Percentiles rank a stretch among this genome's conserved stretches.
Conservation (phyloP, 2,797 vertebrate species). For the Synanceia verrucosa region DNA sequence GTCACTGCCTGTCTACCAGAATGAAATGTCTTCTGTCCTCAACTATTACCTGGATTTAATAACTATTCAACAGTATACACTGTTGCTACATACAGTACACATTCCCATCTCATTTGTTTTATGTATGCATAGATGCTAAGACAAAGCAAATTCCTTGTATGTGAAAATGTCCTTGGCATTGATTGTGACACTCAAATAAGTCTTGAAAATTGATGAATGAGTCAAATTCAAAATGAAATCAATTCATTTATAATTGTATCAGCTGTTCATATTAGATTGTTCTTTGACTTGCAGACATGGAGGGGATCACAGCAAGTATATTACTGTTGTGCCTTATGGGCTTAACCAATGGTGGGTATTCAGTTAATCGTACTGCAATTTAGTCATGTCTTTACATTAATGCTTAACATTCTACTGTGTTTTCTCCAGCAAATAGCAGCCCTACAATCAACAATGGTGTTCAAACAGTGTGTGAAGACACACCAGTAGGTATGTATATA, state of each 20-base stretch:
- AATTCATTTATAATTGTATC: background rate
- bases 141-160: too few relatives aligned
- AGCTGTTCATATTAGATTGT: background rate
- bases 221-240: background rate
- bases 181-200: too few relatives aligned
- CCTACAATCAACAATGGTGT: fast-evolving
- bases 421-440: slow-evolving; percentile 46
- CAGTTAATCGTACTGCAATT: background rate
- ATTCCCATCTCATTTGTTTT: too few relatives aligned
- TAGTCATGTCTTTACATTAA: background rate
- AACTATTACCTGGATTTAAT: background rate
- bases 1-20: background rate
- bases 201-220: too few relatives aligned
- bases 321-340: slow-evolving; percentile 65
- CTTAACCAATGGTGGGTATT: slow-evolving; percentile 63
- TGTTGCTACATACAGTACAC: background rate
- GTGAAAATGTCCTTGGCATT: too few relatives aligned
- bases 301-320: slow-evolving; percentile 25
- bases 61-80: background rate
- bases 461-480: slow-evolving; percentile 49
- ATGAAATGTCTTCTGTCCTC: background rate
- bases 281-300: slow-evolving; percentile 56
- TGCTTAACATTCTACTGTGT: slow-evolving; percentile 3
- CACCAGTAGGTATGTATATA: slow-evolving; percentile 32
- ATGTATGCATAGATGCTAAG: too few relatives aligned